A percentile compares a stretch with the other conserved stretches of the same genome.
These are phyloP conservation scores for Uropsilus gracilis DNA, from an alignment of 2,113 vertebrate genomes.

Conservation along the genomic window DNA sequence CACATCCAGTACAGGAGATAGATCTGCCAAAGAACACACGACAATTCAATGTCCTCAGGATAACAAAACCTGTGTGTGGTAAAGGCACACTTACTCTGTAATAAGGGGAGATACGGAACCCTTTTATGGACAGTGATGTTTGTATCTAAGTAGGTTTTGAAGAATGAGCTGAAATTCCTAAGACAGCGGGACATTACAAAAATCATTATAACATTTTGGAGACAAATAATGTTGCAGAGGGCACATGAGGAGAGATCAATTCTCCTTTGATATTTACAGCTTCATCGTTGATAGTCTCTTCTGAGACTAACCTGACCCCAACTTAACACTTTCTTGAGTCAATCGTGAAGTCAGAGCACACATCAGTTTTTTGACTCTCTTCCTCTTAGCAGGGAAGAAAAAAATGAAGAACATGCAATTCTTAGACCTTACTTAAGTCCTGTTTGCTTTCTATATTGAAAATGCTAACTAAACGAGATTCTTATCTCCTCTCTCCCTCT, in stretches of 20 bases:
- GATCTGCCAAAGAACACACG: background rate
- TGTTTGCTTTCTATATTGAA: constrained; percentile 37
- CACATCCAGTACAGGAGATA: background rate
- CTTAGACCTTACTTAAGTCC: background rate
- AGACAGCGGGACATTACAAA: background rate
- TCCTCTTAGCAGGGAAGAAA: background rate
- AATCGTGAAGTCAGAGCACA: background rate
- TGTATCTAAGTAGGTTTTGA: background rate
- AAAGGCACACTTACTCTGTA: background rate
- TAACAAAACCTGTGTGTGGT: background rate
- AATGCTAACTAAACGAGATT: constrained; percentile 57
- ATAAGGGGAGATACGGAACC: background rate
- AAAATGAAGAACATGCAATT: background rate
- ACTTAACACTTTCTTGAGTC: background rate
- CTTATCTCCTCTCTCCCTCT: background rate
- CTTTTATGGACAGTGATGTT: background rate
- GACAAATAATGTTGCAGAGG: background rate
- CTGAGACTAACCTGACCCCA: background rate
- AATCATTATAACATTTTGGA: background rate
- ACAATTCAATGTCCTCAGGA: background rate
- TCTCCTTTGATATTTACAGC: constrained; percentile 16
- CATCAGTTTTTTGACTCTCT: background rate
- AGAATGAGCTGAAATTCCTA: constrained; percentile 14
- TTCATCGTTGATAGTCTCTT: background rate
- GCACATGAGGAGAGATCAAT: background rate